Conservation (phyloP, 2,113 vertebrate genomes). For the Junco hyemalis region DNA sequence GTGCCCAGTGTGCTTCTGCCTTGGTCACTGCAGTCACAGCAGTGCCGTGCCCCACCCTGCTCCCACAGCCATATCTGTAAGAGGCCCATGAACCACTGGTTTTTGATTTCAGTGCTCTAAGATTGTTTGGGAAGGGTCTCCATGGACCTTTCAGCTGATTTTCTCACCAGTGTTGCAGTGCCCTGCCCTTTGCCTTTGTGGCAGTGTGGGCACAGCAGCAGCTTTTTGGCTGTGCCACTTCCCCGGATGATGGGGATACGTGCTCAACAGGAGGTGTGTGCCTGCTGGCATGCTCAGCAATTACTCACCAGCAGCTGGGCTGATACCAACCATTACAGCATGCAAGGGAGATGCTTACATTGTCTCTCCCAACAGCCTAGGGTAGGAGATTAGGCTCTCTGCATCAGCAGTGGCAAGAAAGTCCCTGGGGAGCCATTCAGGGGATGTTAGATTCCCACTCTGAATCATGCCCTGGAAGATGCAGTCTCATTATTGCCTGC, state of each 20-base stretch:
- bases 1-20: background rate
- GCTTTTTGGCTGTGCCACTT: background rate
- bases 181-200: background rate
- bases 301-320: conserved; percentile 44
- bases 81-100: background rate
- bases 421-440: conserved; percentile 35
- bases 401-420: conserved; percentile 5
- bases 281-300: background rate
- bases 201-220: background rate
- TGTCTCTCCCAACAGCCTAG: conserved; percentile 21
- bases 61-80: background rate
- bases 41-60: background rate
- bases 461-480: conserved; percentile 35
- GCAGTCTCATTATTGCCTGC: background rate
- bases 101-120: background rate
- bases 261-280: conserved; percentile 20
- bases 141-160: background rate
- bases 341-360: conserved; percentile 16
- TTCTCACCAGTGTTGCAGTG: background rate
- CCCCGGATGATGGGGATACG: background rate
- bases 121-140: background rate
- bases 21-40: background rate
- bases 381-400: conserved; percentile 13
- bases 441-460: conserved; percentile 4
- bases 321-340: conserved; percentile 53